A percentile compares a stretch with the other conserved stretches of the same genome.
Conservation (phyloP, 2,113 vertebrate species). For the Garra rufa region DNA sequence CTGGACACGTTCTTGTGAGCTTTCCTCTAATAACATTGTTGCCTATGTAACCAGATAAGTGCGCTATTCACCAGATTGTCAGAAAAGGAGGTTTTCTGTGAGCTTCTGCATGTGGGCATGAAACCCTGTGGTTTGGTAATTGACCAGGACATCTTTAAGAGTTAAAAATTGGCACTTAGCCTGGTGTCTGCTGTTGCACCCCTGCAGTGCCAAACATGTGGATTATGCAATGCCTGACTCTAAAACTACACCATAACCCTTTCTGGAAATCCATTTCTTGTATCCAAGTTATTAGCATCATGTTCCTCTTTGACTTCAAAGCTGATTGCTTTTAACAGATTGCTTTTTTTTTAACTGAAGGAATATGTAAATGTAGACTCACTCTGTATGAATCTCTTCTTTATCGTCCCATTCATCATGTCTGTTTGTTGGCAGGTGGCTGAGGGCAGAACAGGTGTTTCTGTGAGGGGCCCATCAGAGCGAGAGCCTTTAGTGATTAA, state of each 20-base stretch:
- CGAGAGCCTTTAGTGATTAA: not conserved
- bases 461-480: not conserved
- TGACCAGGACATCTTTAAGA: not conserved
- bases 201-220: slow-evolving; percentile 15
- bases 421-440: not conserved
- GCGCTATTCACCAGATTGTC: not conserved
- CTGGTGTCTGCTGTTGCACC: not conserved
- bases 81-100: not conserved
- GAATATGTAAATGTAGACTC: not conserved
- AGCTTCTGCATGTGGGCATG: not conserved
- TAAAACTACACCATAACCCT: not conserved
- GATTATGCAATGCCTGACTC: not conserved
- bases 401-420: not conserved
- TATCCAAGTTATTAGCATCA: not conserved
- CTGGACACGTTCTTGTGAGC: not conserved
- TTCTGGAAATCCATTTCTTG: not conserved
- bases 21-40: not conserved
- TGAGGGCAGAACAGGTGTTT: slow-evolving; percentile 12
- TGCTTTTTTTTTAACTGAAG: not conserved
- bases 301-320: not conserved
- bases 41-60: slow-evolving; percentile 4
- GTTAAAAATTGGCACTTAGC: not conserved
- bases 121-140: not conserved
- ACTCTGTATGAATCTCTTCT: not conserved
- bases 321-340: not conserved